Percentiles rank a stretch among this genome's conserved stretches.
These are phyloP conservation scores for Caenorhabditis sinica DNA, from an alignment of 2,888 invertebrate genomes.

Conservation along the genomic window DNA sequence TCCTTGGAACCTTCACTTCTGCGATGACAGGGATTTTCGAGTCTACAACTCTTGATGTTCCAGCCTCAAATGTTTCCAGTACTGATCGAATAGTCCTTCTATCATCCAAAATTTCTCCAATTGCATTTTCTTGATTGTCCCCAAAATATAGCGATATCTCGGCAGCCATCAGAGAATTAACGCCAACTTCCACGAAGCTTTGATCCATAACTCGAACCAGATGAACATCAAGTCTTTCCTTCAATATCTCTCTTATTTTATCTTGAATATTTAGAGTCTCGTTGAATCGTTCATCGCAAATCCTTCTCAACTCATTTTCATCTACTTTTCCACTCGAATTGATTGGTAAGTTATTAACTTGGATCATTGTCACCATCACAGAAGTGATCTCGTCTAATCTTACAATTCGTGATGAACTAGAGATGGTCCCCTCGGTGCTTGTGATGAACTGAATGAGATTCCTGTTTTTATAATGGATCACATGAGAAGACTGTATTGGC, in stretches of 20 bases:
- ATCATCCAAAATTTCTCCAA: constrained; percentile 32
- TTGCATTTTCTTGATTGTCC: neutral
- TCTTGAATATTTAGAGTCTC: neutral
- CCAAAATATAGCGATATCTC: constrained; percentile 29
- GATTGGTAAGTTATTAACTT: constrained; percentile 26
- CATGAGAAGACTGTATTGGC: neutral
- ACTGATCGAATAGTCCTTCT: constrained; percentile 33
- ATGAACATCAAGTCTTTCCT: constrained; percentile 5
- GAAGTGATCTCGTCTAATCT: neutral
- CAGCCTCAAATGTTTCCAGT: neutral
- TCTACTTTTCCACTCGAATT: constrained; percentile 60
- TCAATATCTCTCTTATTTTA: neutral
- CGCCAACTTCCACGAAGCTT: constrained; percentile 34
- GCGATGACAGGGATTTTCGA: neutral
- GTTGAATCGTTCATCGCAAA: neutral
- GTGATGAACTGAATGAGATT: constrained; percentile 33
- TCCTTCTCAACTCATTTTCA: constrained; percentile 27
- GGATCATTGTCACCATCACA: constrained; percentile 10
- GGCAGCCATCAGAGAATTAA: constrained; percentile 47
- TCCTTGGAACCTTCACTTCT: neutral
- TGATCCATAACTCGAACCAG: neutral
- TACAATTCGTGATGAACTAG: neutral
- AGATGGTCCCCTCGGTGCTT: neutral
- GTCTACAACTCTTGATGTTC: neutral
- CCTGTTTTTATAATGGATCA: constrained; percentile 18